Conservation (phyloP, 2,113 vertebrate genomes). For the Malurus elegans region DNA sequence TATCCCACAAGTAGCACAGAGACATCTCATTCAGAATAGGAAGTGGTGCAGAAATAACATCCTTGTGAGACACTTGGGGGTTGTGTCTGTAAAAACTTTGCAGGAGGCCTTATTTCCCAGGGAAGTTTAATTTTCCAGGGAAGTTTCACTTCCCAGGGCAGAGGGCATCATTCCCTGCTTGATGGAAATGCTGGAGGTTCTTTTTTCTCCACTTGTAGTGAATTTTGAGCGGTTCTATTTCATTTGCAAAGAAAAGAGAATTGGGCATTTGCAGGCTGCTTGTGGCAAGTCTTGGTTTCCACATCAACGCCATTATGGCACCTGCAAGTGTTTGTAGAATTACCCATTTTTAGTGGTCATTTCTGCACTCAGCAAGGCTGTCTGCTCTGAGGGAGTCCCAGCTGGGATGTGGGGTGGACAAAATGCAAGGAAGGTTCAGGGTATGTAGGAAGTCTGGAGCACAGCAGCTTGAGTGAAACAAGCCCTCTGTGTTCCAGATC, state of each 20-base stretch:
- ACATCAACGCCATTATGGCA: background rate
- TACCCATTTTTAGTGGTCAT: background rate
- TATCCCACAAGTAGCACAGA: background rate
- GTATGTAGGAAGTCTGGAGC: background rate
- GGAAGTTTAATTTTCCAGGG: background rate
- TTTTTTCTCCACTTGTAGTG: background rate
- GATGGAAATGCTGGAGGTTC: background rate
- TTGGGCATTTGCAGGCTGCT: background rate
- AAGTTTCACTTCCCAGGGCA: background rate
- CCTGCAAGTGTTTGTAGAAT: background rate
- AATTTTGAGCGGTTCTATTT: background rate
- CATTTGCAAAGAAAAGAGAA: background rate
- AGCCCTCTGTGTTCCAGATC: background rate
- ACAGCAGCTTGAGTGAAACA: background rate
- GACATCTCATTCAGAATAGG: background rate
- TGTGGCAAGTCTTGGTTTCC: background rate
- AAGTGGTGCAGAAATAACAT: background rate
- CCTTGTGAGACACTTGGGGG: background rate
- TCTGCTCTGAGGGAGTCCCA: background rate
- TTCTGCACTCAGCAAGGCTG: background rate
- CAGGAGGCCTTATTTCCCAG: background rate
- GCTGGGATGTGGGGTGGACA: background rate
- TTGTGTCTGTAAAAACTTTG: background rate
- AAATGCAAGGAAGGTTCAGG: background rate
- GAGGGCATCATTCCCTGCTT: background rate